These are phyloP conservation scores for Phallusia fumigata DNA, from an alignment of 23 tunicate genomes.

Conservation along the genomic window DNA sequence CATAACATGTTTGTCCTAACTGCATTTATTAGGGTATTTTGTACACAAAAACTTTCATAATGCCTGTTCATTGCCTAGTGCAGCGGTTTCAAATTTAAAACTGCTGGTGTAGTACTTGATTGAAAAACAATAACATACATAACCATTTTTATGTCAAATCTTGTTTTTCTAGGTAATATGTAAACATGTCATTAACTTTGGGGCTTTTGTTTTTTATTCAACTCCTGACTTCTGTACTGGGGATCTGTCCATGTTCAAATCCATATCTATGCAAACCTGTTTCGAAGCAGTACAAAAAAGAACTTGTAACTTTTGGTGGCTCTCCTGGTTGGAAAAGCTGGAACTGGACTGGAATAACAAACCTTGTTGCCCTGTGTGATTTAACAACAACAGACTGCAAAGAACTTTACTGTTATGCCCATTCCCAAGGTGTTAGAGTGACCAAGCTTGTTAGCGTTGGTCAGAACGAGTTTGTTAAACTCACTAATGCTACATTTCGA, in stretches of 20 bases:
- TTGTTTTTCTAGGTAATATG: too few species aligned
- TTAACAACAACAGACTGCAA: background rate
- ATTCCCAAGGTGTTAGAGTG: conserved; percentile 38
- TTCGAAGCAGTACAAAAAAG: conserved; percentile 24
- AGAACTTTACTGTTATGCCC: conserved; percentile 68
- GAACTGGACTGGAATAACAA: conserved; percentile 65
- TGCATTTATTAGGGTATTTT: too few species aligned
- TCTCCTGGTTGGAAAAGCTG: conserved; percentile 31
- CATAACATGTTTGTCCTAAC: too few species aligned
- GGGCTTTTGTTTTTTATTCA: too few species aligned
- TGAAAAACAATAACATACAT: too few species aligned
- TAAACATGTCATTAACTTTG: too few species aligned
- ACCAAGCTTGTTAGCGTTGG: conserved; percentile 35
- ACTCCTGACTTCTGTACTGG: background rate
- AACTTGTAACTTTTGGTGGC: conserved; percentile 37
- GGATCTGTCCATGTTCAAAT: conserved; percentile 39
- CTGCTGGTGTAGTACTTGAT: too few species aligned
- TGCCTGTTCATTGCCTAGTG: too few species aligned
- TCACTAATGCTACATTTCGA: conserved; percentile 6
- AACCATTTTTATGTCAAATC: too few species aligned
- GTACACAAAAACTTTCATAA: too few species aligned
- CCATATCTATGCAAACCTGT: conserved; percentile 47
- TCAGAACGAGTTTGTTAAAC: conserved; percentile 20
- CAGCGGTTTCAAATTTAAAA: too few species aligned
- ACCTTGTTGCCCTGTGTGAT: conserved; percentile 21